A percentile compares a stretch with the other conserved stretches of the same genome.
Evolutionary conservation across 2,888 invertebrate genomes (phyloP).

Genomic region (Oxyteleia sp.): DNA sequence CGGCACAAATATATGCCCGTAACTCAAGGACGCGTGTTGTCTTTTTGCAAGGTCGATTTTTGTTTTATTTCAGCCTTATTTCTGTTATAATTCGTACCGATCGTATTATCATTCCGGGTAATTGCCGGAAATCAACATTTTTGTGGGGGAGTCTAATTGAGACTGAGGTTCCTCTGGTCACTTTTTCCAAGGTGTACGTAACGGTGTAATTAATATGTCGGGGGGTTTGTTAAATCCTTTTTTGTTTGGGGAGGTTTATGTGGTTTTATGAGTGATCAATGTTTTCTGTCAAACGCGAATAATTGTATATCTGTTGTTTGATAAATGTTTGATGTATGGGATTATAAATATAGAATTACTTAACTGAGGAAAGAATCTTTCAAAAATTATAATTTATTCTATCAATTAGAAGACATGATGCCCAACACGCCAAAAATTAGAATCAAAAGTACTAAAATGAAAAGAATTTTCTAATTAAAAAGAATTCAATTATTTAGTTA

Average conservation of each 20-base stretch:
- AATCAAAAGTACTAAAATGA: too few species aligned
- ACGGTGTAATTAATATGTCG: slow-evolving; percentile 66
- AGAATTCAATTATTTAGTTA: too few species aligned
- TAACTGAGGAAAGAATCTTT: too few species aligned
- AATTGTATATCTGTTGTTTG: background rate
- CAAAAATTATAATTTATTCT: too few species aligned
- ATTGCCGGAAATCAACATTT: slow-evolving; percentile 72
- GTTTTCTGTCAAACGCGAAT: background rate
- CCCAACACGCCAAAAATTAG: too few species aligned
- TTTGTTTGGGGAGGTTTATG: background rate
- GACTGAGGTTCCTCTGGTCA: slow-evolving; percentile 47
- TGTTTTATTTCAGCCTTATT: slow-evolving; percentile 41
- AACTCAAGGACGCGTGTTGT: too few species aligned
- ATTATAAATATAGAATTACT: too few species aligned
- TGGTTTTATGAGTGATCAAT: background rate
- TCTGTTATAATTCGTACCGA: slow-evolving; percentile 44
- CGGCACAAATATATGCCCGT: too few species aligned
- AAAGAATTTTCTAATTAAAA: too few species aligned
- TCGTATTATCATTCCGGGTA: slow-evolving; percentile 66
- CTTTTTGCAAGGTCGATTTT: slow-evolving; percentile 61
- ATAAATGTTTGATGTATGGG: too few species aligned
- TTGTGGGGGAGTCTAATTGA: slow-evolving; percentile 71
- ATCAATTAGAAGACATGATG: too few species aligned
- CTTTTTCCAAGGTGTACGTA: slow-evolving; percentile 53
- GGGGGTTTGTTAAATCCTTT: slow-evolving; percentile 55